phyloP scores from a whole-genome alignment of 2,797 vertebrate genomes.

The Benthosema pterotum region DNA sequence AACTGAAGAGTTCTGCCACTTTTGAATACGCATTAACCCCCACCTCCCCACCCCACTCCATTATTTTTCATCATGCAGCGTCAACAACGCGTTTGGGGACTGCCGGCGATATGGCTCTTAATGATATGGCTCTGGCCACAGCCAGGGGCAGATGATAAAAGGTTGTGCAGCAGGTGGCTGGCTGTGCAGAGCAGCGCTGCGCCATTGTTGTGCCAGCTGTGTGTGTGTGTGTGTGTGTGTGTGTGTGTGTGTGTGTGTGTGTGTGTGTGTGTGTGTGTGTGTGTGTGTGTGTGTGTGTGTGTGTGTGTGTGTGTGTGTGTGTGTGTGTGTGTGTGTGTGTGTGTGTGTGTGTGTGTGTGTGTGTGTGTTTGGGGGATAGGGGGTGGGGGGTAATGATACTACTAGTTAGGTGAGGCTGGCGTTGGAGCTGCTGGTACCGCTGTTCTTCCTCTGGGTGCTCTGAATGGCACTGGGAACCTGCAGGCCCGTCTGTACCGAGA shows the following conservation, averaged over 20 bases:
- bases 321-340: slow-evolving; percentile 11
- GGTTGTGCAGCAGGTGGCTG: slow-evolving; percentile 23
- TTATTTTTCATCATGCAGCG: slow-evolving; percentile 29
- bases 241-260: slow-evolving; percentile 5
- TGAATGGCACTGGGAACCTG: slow-evolving; percentile 91
- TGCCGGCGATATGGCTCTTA: slow-evolving; percentile 40
- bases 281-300: too few species aligned
- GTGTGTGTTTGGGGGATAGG: background rate
- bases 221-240: background rate
- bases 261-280: background rate
- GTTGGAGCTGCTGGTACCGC: slow-evolving; percentile 93
- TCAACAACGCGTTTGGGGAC: slow-evolving; percentile 23
- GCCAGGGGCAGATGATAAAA: slow-evolving; percentile 30
- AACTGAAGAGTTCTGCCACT: slow-evolving; percentile 42
- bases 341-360: too few species aligned
- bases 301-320: background rate
- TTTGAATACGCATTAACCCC: slow-evolving; percentile 4
- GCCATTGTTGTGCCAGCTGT: slow-evolving; percentile 7
- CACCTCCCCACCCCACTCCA: background rate
- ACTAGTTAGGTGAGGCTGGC: slow-evolving; percentile 91
- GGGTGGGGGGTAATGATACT: slow-evolving; percentile 38
- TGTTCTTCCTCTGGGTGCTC: slow-evolving; percentile 91
- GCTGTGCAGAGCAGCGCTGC: slow-evolving; percentile 36
- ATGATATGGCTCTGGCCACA: slow-evolving; percentile 39
- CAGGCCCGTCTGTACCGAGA: slow-evolving; percentile 89